These are phyloP conservation scores for Platerodrilus igneus DNA, from an alignment of 2,888 invertebrate genomes.

Conservation along the genomic window DNA sequence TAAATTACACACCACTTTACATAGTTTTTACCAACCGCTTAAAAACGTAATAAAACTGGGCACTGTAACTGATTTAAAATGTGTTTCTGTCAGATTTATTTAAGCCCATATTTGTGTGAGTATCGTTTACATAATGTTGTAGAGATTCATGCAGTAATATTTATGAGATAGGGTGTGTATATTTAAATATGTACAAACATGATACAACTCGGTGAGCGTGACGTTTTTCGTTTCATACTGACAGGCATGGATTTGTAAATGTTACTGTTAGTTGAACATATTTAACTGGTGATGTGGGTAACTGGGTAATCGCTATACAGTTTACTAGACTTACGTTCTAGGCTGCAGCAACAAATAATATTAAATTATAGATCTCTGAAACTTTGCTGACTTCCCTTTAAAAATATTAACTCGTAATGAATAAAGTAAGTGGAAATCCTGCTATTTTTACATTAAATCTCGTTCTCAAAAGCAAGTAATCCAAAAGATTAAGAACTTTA, in stretches of 20 bases:
- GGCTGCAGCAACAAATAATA: too few species aligned
- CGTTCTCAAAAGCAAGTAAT: too few species aligned
- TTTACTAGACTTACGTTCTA: too few species aligned
- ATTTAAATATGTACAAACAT: conserved; percentile 19
- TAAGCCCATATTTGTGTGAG: conserved; percentile 15
- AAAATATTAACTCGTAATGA: too few species aligned
- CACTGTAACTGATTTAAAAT: conserved; percentile 18
- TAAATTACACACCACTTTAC: conserved; percentile 7
- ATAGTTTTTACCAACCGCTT: conserved; percentile 13
- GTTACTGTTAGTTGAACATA: too few species aligned
- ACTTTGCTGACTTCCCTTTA: too few species aligned
- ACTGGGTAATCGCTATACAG: too few species aligned
- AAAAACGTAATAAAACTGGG: conserved; percentile 16
- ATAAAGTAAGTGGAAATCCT: too few species aligned
- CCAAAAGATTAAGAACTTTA: too few species aligned
- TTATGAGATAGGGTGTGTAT: conserved; percentile 18
- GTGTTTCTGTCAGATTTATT: conserved; percentile 15
- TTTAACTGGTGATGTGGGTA: too few species aligned
- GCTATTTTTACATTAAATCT: too few species aligned
- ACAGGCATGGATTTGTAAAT: conserved; percentile 15
- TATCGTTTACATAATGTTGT: conserved; percentile 19
- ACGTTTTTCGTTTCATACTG: conserved; percentile 14
- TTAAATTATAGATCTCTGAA: too few species aligned
- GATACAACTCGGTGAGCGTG: conserved; percentile 21
- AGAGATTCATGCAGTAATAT: conserved; percentile 17